phyloP scores from a whole-genome alignment of 2,797 vertebrate genomes.

The Catharus ustulatus region DNA sequence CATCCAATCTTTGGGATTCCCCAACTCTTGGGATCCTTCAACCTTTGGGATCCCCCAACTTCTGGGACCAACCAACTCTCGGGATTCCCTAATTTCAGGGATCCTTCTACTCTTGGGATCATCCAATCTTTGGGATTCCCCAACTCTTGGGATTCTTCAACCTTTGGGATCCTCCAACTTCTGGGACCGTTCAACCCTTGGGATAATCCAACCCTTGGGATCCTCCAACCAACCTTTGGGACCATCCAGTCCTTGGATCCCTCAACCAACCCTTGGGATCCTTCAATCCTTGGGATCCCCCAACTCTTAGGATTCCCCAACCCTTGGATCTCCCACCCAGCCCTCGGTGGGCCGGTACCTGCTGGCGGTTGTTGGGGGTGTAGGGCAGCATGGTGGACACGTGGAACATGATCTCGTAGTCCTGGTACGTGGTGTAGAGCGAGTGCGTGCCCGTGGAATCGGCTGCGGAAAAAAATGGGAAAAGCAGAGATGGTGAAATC shows the following conservation, averaged over 20 bases:
- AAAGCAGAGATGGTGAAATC: no score
- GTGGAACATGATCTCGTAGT: slow-evolving; percentile 97
- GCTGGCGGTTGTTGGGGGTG: slow-evolving; percentile 94
- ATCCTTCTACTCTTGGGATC: no score
- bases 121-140: accelerated
- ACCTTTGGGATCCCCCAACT: not conserved
- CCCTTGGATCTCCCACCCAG: no score
- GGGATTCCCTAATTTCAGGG: no score
- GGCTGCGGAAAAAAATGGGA: slow-evolving; percentile 56
- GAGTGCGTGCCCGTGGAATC: slow-evolving; percentile 95
- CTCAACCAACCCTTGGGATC: no score
- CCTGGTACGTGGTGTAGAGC: slow-evolving; percentile 92
- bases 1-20: accelerated
- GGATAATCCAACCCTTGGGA: no score
- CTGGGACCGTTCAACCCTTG: not conserved
- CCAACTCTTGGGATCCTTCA: accelerated
- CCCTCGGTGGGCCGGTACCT: slow-evolving; percentile 66
- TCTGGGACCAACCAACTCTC: no score
- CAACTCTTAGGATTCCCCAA: no score
- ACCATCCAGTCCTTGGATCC: accelerated
- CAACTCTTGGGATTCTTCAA: accelerated
- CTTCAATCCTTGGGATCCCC: no score
- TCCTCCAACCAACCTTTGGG: accelerated
- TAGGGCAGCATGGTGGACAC: slow-evolving; percentile 96
- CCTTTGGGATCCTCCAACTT: not conserved